phyloP scores from a whole-genome alignment of 2,797 vertebrate species.

The Valencia hispanica region DNA sequence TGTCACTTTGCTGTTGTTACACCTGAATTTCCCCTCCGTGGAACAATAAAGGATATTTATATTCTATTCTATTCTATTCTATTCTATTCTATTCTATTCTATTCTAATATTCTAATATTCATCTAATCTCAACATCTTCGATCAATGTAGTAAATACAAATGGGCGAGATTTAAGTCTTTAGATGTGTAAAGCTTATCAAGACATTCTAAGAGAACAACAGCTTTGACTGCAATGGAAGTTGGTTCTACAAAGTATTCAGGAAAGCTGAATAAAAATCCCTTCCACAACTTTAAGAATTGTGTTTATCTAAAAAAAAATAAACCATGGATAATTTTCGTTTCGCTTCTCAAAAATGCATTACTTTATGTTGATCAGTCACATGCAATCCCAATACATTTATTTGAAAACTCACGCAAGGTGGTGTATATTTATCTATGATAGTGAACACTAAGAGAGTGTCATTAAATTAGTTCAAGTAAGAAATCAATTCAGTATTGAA shows the following conservation, averaged over 20 bases:
- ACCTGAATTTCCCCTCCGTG: too few relatives aligned
- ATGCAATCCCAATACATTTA: not conserved
- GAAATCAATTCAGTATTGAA: slow-evolving; percentile 35
- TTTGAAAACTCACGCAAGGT: not conserved
- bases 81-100: too few relatives aligned
- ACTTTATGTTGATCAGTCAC: not conserved
- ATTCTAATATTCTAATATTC: too few relatives aligned
- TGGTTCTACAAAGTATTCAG: not conserved
- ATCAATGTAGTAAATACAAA: not conserved
- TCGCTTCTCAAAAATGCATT: not conserved
- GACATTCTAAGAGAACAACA: not conserved
- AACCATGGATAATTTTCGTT: not conserved
- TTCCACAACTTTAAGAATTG: not conserved
- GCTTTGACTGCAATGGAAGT: not conserved
- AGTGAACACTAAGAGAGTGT: not conserved
- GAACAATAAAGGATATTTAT: too few relatives aligned
- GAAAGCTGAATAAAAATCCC: not conserved
- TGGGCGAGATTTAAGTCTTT: not conserved
- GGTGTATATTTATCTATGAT: not conserved
- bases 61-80: too few relatives aligned
- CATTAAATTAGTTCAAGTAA: not conserved
- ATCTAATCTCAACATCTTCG: too few relatives aligned
- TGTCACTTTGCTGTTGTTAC: too few relatives aligned
- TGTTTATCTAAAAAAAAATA: too few relatives aligned
- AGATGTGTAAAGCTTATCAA: not conserved